Evolutionary conservation across 2,113 vertebrate genomes (phyloP), one percentile per base, ranked within the genome.

Genomic region (Empidonax traillii): DNA sequence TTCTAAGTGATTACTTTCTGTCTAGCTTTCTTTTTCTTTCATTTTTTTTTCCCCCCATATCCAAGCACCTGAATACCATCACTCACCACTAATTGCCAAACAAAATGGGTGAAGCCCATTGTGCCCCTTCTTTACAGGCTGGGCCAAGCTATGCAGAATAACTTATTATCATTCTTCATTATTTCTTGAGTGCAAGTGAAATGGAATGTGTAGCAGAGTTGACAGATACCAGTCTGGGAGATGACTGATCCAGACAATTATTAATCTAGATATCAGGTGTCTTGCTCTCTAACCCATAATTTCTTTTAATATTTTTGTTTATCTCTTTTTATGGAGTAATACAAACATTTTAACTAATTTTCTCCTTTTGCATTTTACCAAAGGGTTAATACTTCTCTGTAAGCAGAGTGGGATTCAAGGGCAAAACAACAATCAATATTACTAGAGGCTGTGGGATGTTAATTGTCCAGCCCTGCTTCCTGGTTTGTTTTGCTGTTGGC

Each of bases 371-470:
- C 47, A 33, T 86, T 87, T 88, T 67, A 93, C 19, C 52, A 81
- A 92, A 77, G 94, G 35, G 76, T 96, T 96, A 96, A 95, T 62
- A 87, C 41, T 89, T 95, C 55, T 23, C 2, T 92, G 65, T 78
- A 81, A 78, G 90, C 56, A 68, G 49, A 90, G 67, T 67, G 82
- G 47, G 56, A 94, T 87, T 97, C 85, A 84, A 93, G 88, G 92
- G 56, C 95, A 94, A 91, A 97, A 93, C 47, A 94, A 65, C 83
- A 95, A 96, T 96, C 95, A 95, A 96, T 97, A 96, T 90, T 88
- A 95, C 85, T 94, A 93, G 85, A 95, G 93, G 93, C 93, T 93
- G 83, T 86, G 85, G 68, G 56, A 92, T 94, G 88, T 86, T 97
- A 94, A 94, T 94, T 95, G 95, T 86, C 63, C 52, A 93, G 62